These are phyloP conservation scores for Pitangus sulphuratus DNA, from an alignment of 2,797 vertebrate species.

Conservation along the genomic window DNA sequence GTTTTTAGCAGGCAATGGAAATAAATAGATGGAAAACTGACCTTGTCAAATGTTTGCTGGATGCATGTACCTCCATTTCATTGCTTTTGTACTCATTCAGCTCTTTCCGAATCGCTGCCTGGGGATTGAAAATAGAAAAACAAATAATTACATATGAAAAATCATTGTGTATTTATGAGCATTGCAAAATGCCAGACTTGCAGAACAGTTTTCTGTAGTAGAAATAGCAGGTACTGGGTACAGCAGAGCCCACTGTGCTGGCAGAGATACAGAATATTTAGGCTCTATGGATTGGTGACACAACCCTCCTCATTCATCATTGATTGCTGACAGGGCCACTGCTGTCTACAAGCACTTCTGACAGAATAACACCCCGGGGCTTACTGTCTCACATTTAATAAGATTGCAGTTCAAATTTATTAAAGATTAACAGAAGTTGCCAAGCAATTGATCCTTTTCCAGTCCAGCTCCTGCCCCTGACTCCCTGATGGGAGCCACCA, in stretches of 20 bases:
- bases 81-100: slow-evolving; percentile 98
- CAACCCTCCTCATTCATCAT: neutral
- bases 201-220: neutral
- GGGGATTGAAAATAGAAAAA: neutral
- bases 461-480: neutral
- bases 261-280: neutral
- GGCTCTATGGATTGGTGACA: neutral
- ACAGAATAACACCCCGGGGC: neutral
- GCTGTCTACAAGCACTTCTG: neutral
- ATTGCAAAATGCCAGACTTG: neutral
- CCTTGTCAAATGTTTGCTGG: slow-evolving; percentile 98
- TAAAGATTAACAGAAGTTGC: neutral
- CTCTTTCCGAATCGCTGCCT: slow-evolving; percentile 98
- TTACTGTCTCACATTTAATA: neutral
- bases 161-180: neutral
- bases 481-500: neutral
- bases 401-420: neutral
- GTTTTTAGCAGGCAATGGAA: neutral
- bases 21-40: slow-evolving; percentile 57
- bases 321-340: neutral
- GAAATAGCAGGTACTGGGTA: neutral
- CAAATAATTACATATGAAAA: neutral
- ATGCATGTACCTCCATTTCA: slow-evolving; percentile 97
- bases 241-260: neutral
- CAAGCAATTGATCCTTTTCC: neutral